Conservation (phyloP, 2,888 invertebrate species). For the Heliconius ethilla region DNA sequence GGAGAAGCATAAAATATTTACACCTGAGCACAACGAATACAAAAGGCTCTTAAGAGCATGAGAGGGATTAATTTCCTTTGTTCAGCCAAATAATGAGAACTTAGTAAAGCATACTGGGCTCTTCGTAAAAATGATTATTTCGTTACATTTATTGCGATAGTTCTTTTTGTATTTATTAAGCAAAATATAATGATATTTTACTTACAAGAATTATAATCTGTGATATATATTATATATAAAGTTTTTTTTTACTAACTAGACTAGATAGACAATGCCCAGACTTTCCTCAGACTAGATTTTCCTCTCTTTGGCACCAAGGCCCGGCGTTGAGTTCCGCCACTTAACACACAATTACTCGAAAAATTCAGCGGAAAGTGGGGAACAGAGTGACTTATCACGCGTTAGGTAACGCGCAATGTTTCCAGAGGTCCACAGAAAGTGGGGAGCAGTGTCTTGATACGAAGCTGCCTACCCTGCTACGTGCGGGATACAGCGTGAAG, state of each 20-base stretch:
- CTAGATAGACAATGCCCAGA: too few relatives aligned
- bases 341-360: too few relatives aligned
- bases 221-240: background rate
- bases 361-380: too few relatives aligned
- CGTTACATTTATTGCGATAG: slow-evolving; percentile 31
- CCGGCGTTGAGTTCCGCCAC: too few relatives aligned
- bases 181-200: background rate
- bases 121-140: slow-evolving; percentile 35
- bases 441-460: too few relatives aligned
- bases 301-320: too few relatives aligned
- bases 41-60: slow-evolving; percentile 33
- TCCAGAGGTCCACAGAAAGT: too few relatives aligned
- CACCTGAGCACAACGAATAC: slow-evolving; percentile 18
- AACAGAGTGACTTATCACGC: too few relatives aligned
- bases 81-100: slow-evolving; percentile 35
- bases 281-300: too few relatives aligned
- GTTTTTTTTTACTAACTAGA: background rate
- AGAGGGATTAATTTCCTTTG: slow-evolving; percentile 40
- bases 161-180: slow-evolving; percentile 7
- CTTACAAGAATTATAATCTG: background rate
- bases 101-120: slow-evolving; percentile 30
- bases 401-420: too few relatives aligned
- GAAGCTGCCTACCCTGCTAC: too few relatives aligned
- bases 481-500: too few relatives aligned
- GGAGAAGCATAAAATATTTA: slow-evolving; percentile 26